A percentile compares a stretch with the other conserved stretches of the same genome.
Conservation (phyloP, 2,888 invertebrate genomes). For the Odontocerum albicorne region DNA sequence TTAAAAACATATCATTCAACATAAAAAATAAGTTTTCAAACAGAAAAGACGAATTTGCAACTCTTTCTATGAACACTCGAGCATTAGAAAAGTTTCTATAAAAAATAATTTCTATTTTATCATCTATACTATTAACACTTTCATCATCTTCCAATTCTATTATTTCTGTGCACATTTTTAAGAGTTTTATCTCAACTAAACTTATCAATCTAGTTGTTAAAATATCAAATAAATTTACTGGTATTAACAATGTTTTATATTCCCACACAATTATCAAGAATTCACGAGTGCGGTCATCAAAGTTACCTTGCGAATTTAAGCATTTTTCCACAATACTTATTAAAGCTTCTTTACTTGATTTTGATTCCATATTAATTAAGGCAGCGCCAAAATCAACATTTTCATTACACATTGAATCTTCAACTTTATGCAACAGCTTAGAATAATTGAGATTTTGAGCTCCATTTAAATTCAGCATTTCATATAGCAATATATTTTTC, state of each 20-base stretch:
- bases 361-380: slow-evolving; percentile 7
- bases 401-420: background rate
- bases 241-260: background rate
- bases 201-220: slow-evolving; percentile 4
- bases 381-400: slow-evolving; percentile 9
- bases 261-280: slow-evolving; percentile 15
- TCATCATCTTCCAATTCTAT: background rate
- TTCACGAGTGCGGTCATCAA: slow-evolving; percentile 8
- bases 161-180: slow-evolving; percentile 4
- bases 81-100: slow-evolving; percentile 11
- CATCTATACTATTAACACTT: background rate
- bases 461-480: slow-evolving; percentile 8
- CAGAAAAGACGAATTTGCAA: background rate
- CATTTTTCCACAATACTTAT: background rate
- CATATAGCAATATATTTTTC: background rate
- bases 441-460: slow-evolving; percentile 1
- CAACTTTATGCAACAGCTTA: background rate
- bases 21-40: slow-evolving; percentile 11
- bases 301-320: background rate
- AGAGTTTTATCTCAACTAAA: slow-evolving; percentile 10
- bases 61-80: slow-evolving; percentile 2
- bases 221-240: slow-evolving; percentile 8
- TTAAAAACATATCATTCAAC: slow-evolving; percentile 17
- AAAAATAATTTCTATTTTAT: slow-evolving; percentile 4
- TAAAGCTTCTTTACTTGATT: background rate